Evolutionary conservation across 2,797 vertebrate genomes (phyloP), one percentile per base, ranked within the genome.

Genomic region (Natrix natrix): DNA sequence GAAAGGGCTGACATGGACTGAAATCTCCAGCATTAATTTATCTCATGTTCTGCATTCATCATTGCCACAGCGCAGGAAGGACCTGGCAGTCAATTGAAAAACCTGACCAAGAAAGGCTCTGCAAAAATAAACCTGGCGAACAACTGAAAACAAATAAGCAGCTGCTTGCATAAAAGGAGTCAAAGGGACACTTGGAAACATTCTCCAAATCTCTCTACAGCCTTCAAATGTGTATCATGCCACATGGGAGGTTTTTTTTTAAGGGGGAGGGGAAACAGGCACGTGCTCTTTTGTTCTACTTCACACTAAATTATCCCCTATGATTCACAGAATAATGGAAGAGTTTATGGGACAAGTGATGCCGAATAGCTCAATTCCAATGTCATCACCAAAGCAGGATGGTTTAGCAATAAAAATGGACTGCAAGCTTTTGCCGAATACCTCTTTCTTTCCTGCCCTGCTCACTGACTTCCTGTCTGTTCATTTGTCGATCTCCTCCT

Each of bases 41-140:
- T 98, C 98, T 98, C 98, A 98, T 99, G 99, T 99, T 99, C 98
- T 96, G 98, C 98, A 99, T 99, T 99, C 98, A 99, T 99, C 99
- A 99, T 98, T 98, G 99, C 99, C 99, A 98, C 96, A 8, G 94
- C 91, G 97, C 97, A 96, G 96, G 97, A 97, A 97, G 97, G 97
- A 97, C 97, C 96, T 96, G 96, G 98, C 97, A 97, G 97, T 94
- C 97, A 95, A 96, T 96, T 95, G 93, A 97, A 97, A 98, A 95
- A 95, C 96, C 97, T 97, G 95, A 96, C 97, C 96, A 96, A 91
- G 95, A 94, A 96, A 94, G 93, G n/a, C 92, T 94, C 90, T 54
- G 88, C 59, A 90, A 91, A 96, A 97, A 96, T 92, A 97, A 95
- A 86, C 61, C 95, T 90, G 63, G 57, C 95, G 94, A 92, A 93